phyloP scores from a whole-genome alignment of 2,797 vertebrate genomes.

The Falco novaeseelandiae region DNA sequence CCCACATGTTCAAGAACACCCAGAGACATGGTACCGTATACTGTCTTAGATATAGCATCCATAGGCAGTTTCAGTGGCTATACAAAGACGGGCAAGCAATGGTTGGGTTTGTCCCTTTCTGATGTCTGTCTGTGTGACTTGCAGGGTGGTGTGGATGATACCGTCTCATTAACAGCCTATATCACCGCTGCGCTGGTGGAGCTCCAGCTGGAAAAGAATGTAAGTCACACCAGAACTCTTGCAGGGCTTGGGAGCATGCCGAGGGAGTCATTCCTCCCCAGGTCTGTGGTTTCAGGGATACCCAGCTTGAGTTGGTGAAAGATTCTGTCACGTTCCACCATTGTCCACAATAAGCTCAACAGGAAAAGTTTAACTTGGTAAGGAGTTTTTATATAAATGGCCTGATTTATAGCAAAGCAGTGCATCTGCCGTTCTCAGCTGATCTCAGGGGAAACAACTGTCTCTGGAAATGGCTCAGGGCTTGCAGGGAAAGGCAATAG shows the following conservation, averaged over 20 bases:
- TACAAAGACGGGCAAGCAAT: background rate
- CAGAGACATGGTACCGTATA: background rate
- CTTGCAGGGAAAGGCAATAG: background rate
- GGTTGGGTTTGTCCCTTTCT: background rate
- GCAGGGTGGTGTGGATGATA: conserved; percentile 60
- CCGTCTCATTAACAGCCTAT: conserved; percentile 57
- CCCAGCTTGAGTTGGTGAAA: background rate
- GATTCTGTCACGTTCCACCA: background rate
- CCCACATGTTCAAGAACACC: background rate
- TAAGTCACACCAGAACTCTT: conserved; percentile 1
- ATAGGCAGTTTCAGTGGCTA: background rate
- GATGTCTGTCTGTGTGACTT: background rate
- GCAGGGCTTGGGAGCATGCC: background rate
- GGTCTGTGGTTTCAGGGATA: background rate
- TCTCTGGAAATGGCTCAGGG: background rate
- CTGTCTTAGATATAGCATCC: background rate
- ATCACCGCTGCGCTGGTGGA: conserved; percentile 38
- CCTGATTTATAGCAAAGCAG: background rate
- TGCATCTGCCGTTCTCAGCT: background rate
- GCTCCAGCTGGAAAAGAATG: conserved; percentile 7
- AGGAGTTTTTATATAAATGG: background rate
- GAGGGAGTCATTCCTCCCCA: background rate
- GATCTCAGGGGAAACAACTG: background rate
- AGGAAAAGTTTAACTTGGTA: background rate
- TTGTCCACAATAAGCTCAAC: background rate